Evolutionary conservation across 2,888 invertebrate genomes (phyloP).

Genomic region (Aleiodes alternator): DNA sequence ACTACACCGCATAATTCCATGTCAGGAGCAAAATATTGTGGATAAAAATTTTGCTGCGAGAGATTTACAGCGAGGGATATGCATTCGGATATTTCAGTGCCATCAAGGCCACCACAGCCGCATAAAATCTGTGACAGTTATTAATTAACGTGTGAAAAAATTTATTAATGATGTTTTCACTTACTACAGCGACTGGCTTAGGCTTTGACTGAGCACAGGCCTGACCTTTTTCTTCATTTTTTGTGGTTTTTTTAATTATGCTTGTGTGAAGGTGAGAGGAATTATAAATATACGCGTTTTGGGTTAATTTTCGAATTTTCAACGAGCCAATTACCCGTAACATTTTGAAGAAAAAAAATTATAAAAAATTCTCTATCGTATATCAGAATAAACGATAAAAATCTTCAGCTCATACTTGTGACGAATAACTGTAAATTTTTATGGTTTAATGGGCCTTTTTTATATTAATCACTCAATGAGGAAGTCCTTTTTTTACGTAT

Average conservation of each 20-base stretch:
- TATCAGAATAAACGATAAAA: too few species aligned
- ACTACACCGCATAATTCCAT: slow-evolving; percentile 56
- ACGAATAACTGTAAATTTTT: too few species aligned
- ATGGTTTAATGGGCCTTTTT: too few species aligned
- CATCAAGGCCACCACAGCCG: slow-evolving; percentile 78
- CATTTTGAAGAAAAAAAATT: neutral
- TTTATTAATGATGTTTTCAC: slow-evolving; percentile 41
- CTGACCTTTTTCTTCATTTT: slow-evolving; percentile 41
- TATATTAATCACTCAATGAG: too few species aligned
- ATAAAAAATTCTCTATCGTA: too few species aligned
- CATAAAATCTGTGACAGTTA: slow-evolving; percentile 74
- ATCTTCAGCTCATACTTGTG: too few species aligned
- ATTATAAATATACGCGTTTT: neutral
- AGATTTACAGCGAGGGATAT: slow-evolving; percentile 71
- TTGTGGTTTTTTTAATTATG: slow-evolving; percentile 35
- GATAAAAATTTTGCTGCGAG: slow-evolving; percentile 56
- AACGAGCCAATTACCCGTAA: neutral
- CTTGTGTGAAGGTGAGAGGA: slow-evolving; percentile 53
- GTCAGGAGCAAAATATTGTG: slow-evolving; percentile 65
- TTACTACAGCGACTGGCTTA: slow-evolving; percentile 58
- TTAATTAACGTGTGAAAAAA: slow-evolving; percentile 31
- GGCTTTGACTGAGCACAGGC: slow-evolving; percentile 46
- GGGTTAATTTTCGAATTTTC: neutral
- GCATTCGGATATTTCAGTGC: slow-evolving; percentile 78
- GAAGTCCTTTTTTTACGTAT: too few species aligned